Evolutionary conservation across 2,113 vertebrate genomes (phyloP).

Genomic region (Lonchura striata): DNA sequence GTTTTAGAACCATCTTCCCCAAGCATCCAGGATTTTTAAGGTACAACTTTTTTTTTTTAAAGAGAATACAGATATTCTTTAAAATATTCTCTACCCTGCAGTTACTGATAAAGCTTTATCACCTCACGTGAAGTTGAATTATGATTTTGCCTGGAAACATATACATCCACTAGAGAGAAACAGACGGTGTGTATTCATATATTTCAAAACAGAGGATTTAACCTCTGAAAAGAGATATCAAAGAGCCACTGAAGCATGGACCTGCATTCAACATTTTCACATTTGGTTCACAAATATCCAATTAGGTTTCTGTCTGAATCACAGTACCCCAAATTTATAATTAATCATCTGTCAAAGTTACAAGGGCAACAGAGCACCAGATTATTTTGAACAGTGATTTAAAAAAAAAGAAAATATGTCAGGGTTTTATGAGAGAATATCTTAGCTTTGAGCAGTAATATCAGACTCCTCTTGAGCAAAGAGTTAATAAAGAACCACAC

Average conservation of each 20-base stretch:
- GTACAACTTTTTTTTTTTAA: not conserved
- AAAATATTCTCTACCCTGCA: not conserved
- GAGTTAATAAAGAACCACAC: not conserved
- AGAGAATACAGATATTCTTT: not conserved
- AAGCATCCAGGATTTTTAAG: not conserved
- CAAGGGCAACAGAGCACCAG: conserved; percentile 6
- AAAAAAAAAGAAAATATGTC: not conserved
- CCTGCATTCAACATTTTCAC: conserved; percentile 30
- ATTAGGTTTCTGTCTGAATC: conserved; percentile 56
- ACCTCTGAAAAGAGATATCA: conserved; percentile 67
- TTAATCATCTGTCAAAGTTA: conserved; percentile 63
- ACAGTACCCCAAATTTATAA: conserved; percentile 59
- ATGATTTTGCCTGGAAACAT: not conserved
- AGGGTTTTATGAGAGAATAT: not conserved
- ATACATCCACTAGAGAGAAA: conserved; percentile 1
- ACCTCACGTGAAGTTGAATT: not conserved
- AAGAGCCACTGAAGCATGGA: not conserved
- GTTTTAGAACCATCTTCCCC: not conserved
- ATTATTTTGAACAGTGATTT: conserved; percentile 13
- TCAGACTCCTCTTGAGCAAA: not conserved
- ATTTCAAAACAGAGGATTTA: conserved; percentile 42
- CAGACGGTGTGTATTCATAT: not conserved
- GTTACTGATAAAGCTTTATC: conserved; percentile 7
- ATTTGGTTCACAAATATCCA: conserved; percentile 68
- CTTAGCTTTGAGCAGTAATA: not conserved